Evolutionary conservation across 2,888 invertebrate species (phyloP).

Genomic region (Nomada lathburiana): DNA sequence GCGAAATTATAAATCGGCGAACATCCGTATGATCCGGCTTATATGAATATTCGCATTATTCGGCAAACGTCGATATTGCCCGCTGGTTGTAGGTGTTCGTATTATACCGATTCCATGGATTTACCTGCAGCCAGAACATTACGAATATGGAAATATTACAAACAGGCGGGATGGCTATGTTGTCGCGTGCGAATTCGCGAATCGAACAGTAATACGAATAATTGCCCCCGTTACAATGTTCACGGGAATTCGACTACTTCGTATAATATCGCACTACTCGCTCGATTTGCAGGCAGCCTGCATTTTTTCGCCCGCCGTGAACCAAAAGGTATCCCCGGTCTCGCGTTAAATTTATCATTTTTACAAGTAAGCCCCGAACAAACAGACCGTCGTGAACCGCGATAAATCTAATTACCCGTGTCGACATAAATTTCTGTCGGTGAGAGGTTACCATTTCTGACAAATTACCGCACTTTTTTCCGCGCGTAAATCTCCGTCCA

Average conservation of each 20-base stretch:
- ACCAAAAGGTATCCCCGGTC: neutral
- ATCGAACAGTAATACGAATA: constrained; percentile 48
- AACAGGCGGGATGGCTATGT: constrained; percentile 29
- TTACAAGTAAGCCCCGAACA: no score
- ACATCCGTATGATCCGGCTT: constrained; percentile 63
- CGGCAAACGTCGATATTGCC: constrained; percentile 53
- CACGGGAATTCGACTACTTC: constrained; percentile 31
- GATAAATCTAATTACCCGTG: constrained; percentile 8
- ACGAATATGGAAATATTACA: constrained; percentile 64
- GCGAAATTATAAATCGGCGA: constrained; percentile 58
- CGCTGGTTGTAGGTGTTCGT: constrained; percentile 45
- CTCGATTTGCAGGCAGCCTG: neutral
- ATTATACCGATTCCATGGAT: constrained; percentile 58
- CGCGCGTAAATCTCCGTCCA: neutral
- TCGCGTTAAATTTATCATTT: neutral
- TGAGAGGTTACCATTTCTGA: neutral
- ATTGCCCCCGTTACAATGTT: constrained; percentile 37
- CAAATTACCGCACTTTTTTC: constrained; percentile 1
- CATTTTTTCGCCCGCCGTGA: neutral
- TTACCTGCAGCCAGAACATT: constrained; percentile 40
- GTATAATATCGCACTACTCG: constrained; percentile 22
- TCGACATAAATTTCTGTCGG: neutral
- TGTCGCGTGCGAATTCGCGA: constrained; percentile 39
- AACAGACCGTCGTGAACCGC: neutral
- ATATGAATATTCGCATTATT: constrained; percentile 59